Percentiles rank a stretch among this genome's conserved stretches.
Evolutionary conservation across 2,797 vertebrate species (phyloP).

Genomic region (Pseudomugil tenellus): DNA sequence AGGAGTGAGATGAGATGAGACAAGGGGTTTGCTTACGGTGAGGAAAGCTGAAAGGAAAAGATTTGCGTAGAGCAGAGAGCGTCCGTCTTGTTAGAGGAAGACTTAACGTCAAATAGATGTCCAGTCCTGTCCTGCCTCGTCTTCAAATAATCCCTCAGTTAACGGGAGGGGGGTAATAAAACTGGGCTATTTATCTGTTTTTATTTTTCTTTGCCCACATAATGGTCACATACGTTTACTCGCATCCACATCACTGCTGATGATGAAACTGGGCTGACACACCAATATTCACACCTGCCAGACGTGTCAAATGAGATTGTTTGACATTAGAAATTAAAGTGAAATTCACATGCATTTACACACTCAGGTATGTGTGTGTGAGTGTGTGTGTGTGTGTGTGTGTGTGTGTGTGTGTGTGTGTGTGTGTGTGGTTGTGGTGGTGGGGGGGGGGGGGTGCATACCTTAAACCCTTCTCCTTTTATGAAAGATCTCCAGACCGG

Average conservation of each 20-base stretch:
- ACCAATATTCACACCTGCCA: slow-evolving; percentile 25
- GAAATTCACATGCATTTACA: slow-evolving; percentile 10
- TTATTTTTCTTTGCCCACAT: slow-evolving; percentile 37
- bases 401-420: too few species aligned
- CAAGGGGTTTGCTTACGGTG: slow-evolving; percentile 53
- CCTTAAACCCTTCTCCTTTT: slow-evolving; percentile 37
- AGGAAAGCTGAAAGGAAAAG: slow-evolving; percentile 72
- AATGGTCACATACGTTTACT: slow-evolving; percentile 12
- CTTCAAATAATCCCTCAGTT: slow-evolving; percentile 64
- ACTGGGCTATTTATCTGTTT: slow-evolving; percentile 33
- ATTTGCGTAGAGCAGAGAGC: slow-evolving; percentile 89
- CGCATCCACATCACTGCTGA: slow-evolving; percentile 14
- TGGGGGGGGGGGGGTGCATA: too few species aligned
- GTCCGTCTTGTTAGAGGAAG: slow-evolving; percentile 61
- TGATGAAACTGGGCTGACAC: slow-evolving; percentile 21
- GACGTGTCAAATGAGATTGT: slow-evolving; percentile 16
- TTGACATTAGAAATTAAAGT: slow-evolving; percentile 19
- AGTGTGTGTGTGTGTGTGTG: too few species aligned
- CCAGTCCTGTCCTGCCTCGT: slow-evolving; percentile 62
- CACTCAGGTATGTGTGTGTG: background rate
- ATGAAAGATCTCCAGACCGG: slow-evolving; percentile 32
- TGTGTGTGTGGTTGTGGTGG: too few species aligned
- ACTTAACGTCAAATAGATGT: slow-evolving; percentile 75
- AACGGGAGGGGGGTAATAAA: slow-evolving; percentile 56
- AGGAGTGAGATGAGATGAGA: slow-evolving; percentile 44